phyloP scores from a whole-genome alignment of 2,113 vertebrate species.

The Hippocampus zosterae region DNA sequence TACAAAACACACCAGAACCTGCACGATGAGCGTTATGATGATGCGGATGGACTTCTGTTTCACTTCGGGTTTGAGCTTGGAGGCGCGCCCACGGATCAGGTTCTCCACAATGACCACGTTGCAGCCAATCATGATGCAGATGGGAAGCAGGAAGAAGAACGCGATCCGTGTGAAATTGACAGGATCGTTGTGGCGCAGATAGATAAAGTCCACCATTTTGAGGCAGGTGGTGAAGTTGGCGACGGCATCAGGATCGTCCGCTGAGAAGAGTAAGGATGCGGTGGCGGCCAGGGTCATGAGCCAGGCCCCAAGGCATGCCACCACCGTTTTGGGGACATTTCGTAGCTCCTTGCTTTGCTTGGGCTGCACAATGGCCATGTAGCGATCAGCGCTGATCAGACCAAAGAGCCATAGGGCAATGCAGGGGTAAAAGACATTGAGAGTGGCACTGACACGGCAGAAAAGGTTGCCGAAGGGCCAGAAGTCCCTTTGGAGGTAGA shows the following conservation, averaged over 20 bases:
- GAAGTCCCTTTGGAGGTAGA: constrained; percentile 75
- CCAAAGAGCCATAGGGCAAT: constrained; percentile 92
- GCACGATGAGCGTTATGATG: constrained; percentile 86
- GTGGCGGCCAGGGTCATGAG: constrained; percentile 83
- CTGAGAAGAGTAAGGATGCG: constrained; percentile 76
- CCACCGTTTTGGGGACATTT: constrained; percentile 83
- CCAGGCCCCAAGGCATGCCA: constrained; percentile 82
- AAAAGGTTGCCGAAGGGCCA: constrained; percentile 88
- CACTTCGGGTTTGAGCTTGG: constrained; percentile 90
- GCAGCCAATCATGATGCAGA: constrained; percentile 89
- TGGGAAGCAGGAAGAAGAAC: constrained; percentile 88
- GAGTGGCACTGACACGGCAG: constrained; percentile 80
- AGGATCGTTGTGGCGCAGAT: constrained; percentile 75
- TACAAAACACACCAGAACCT: constrained; percentile 88
- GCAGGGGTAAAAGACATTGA: constrained; percentile 90
- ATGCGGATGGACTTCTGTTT: constrained; percentile 94
- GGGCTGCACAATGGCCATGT: constrained; percentile 92
- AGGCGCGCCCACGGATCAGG: constrained; percentile 82
- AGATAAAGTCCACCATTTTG: constrained; percentile 85
- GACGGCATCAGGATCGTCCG: constrained; percentile 75
- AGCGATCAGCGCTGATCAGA: constrained; percentile 91
- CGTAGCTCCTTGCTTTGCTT: constrained; percentile 87
- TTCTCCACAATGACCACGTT: constrained; percentile 86
- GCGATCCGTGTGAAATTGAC: constrained; percentile 81
- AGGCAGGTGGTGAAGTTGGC: constrained; percentile 82